A percentile compares a stretch with the other conserved stretches of the same genome.
Conservation (phyloP, 2,888 invertebrate genomes). For the Hypercompe scribonia region DNA sequence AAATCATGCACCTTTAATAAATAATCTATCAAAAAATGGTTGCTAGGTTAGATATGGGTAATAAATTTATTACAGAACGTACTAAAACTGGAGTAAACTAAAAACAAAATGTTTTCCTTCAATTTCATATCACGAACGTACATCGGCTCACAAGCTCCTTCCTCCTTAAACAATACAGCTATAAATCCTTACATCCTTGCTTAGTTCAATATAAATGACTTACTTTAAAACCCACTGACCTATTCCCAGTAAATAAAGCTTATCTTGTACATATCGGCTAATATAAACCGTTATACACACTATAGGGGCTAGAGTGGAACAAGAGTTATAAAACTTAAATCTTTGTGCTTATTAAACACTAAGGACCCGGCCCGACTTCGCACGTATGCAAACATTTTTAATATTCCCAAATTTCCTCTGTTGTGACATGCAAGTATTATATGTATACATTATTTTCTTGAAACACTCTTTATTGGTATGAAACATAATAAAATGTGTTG, state of each 20-base stretch:
- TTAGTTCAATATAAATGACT: conserved; percentile 11
- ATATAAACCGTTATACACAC: neutral
- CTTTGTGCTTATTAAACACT: neutral
- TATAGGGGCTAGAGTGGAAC: neutral
- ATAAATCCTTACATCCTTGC: conserved; percentile 1
- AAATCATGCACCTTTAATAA: neutral
- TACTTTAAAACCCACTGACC: conserved; percentile 33
- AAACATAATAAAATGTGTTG: no score
- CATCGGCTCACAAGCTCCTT: neutral
- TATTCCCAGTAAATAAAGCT: conserved; percentile 39
- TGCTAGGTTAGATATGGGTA: neutral
- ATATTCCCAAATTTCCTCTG: no score
- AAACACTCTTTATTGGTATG: no score
- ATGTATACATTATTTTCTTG: no score
- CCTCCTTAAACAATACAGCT: neutral
- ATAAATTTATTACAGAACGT: neutral
- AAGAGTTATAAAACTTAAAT: neutral
- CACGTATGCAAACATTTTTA: no score
- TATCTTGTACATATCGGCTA: conserved; percentile 32
- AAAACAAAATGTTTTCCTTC: neutral
- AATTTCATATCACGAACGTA: neutral
- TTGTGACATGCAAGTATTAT: no score
- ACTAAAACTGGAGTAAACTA: neutral
- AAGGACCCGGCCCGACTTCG: no score
- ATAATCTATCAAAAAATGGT: no score